phyloP scores from a whole-genome alignment of 2,888 invertebrate species.

The Acheta domesticus region DNA sequence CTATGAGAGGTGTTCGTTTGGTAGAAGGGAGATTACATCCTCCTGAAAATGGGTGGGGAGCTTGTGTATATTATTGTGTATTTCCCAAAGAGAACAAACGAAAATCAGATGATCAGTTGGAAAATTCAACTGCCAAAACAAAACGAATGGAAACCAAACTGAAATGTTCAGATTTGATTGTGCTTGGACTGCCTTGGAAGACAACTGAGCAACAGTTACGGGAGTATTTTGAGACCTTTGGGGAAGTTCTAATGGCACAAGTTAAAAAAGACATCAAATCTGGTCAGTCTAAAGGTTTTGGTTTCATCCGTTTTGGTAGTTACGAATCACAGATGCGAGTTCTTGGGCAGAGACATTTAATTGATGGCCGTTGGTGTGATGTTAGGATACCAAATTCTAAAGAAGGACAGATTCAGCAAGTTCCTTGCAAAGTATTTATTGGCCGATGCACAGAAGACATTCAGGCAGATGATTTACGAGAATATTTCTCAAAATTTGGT shows the following conservation, averaged over 20 bases:
- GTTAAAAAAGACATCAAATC: slow-evolving; percentile 76
- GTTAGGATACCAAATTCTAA: slow-evolving; percentile 97
- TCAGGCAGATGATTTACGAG: slow-evolving; percentile 70
- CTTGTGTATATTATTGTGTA: slow-evolving; percentile 61
- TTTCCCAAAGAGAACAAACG: slow-evolving; percentile 58
- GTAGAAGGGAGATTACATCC: slow-evolving; percentile 54
- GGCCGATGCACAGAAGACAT: slow-evolving; percentile 80
- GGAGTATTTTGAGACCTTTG: slow-evolving; percentile 63
- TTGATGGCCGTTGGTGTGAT: slow-evolving; percentile 98
- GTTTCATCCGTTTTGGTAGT: slow-evolving; percentile 93
- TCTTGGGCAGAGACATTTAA: slow-evolving; percentile 91
- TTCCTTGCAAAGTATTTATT: slow-evolving; percentile 70
- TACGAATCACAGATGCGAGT: slow-evolving; percentile 95
- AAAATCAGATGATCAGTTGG: slow-evolving; percentile 52
- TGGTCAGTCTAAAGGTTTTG: slow-evolving; percentile 97
- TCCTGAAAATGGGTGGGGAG: slow-evolving; percentile 59
- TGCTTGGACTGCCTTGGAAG: slow-evolving; percentile 59
- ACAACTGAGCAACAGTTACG: slow-evolving; percentile 54
- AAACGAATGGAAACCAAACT: slow-evolving; percentile 51
- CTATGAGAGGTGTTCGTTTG: slow-evolving; percentile 51
- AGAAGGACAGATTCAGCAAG: slow-evolving; percentile 48
- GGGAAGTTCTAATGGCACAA: slow-evolving; percentile 62
- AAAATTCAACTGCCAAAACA: slow-evolving; percentile 51
- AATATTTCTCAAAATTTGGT: slow-evolving; percentile 75
- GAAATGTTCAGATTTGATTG: slow-evolving; percentile 54